phyloP scores from a whole-genome alignment of 2,113 vertebrate species.

The Periophthalmus modestus region DNA sequence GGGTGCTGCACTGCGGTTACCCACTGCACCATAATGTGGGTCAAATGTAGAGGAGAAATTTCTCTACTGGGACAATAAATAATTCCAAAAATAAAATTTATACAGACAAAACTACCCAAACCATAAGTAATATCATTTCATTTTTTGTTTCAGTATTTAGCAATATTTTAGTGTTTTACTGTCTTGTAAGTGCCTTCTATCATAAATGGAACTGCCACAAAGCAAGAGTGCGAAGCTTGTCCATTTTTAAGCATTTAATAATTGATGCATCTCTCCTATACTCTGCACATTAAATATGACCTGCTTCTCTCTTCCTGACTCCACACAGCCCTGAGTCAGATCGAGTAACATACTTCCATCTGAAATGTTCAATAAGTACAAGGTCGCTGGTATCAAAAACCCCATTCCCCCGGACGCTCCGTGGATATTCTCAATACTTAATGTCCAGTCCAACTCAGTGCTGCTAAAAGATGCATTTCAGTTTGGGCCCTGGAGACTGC shows the following conservation, averaged over 20 bases:
- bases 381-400: neutral
- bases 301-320: slow-evolving; percentile 3
- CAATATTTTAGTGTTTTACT: neutral
- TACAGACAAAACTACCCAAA: neutral
- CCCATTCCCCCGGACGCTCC: neutral
- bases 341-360: neutral
- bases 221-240: neutral
- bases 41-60: neutral
- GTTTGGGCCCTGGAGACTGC: neutral
- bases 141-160: neutral
- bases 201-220: neutral
- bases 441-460: neutral
- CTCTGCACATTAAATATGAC: neutral
- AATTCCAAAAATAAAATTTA: neutral
- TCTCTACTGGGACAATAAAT: neutral
- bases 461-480: neutral
- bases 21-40: neutral
- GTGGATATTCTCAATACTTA: neutral
- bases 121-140: no score
- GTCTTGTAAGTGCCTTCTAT: neutral
- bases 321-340: neutral
- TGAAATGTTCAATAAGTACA: slow-evolving; percentile 1
- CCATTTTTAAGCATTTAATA: neutral
- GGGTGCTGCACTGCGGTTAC: neutral
- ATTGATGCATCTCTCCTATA: neutral